Base-by-base conservation (phyloP, 2,888 invertebrate species). In the Augiades crinisus region DNA sequence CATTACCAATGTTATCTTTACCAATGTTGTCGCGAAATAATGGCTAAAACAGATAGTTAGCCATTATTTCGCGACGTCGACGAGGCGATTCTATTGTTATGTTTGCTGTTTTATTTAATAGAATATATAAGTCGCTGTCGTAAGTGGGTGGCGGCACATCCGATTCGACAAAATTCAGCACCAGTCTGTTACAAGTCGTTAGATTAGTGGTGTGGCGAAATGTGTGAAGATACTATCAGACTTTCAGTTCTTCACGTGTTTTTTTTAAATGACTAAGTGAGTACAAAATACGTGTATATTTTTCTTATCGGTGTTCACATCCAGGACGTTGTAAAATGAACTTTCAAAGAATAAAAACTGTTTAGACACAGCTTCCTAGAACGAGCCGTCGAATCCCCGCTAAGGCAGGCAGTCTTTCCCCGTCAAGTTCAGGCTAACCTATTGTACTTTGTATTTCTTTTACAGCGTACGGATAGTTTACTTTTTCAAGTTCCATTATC, bases 351-450 rank as follows among this genome's bases (percentile, higher is more conserved):
- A 24, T 65, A 63, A 54, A 60, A 63, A 66, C 60, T 62, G 63
- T 61, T 60, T 68, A 67, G 64, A 62, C 60, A 59, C 52, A n/a
- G n/a, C n/a, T n/a, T n/a, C n/a, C n/a, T n/a, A n/a, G n/a, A n/a
- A n/a, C n/a, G n/a, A n/a, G n/a, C 57, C 53, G 51, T 51, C 56
- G 57, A 55, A 56, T 49, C 56, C 59, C 62, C 56, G 59, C 62
- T 54, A 64, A 60, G 57, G 60, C 59, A 58, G 61, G 64, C 69
- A 69, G 71, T 76, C 73, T 60, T 62, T 72, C 64, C 63, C 73
- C 83, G 85, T 85, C 83, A 82, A 76, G 68, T 78, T 68, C 82
- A 83, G 82, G 69, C 70, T 67, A 54, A 75, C n/a, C 27, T 27
- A 27, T 27, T 27, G n/a, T 27, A 78, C 70, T 76, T 71, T 75